These are phyloP conservation scores for Metallyticus violacea DNA, from an alignment of 2,888 invertebrate genomes.

Conservation along the genomic window DNA sequence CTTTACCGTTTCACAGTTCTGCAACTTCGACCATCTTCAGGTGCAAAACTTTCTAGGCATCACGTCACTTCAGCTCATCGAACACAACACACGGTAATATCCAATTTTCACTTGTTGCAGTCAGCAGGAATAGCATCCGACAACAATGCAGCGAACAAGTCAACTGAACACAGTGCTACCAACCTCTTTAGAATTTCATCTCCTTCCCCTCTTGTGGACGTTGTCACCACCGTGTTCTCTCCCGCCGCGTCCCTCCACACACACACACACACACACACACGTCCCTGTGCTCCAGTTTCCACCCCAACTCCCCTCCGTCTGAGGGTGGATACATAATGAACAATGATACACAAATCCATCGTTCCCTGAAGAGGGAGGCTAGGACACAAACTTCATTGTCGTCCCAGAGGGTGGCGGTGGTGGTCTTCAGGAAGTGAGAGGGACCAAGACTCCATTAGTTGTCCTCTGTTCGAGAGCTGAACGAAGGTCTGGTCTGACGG, in stretches of 20 bases:
- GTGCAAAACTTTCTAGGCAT: too few relatives aligned
- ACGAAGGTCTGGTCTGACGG: not conserved
- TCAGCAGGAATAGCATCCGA: not conserved
- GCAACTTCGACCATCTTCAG: not conserved
- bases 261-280: not conserved
- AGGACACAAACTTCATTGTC: constrained; percentile 19
- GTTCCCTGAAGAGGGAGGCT: constrained; percentile 15
- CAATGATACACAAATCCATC: constrained; percentile 27
- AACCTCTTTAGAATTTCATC: not conserved
- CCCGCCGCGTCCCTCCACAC: not conserved
- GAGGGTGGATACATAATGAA: constrained; percentile 21
- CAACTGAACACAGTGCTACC: constrained; percentile 1
- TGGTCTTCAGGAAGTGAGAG: constrained; percentile 13
- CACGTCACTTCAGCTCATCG: too few relatives aligned
- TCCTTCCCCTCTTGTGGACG: constrained; percentile 9
- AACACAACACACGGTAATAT: not conserved
- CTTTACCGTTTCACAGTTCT: too few relatives aligned
- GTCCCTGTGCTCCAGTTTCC: constrained; percentile 2
- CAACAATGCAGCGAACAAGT: constrained; percentile 1
- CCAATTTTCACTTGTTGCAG: not conserved
- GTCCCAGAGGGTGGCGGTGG: too few relatives aligned
- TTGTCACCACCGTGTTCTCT: not conserved
- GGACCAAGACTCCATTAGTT: constrained; percentile 17
- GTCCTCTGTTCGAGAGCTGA: not conserved
- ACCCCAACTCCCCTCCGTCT: not conserved